These are phyloP conservation scores for Bombus terrestris DNA, from an alignment of 1,140 invertebrate species.

Conservation along the genomic window DNA sequence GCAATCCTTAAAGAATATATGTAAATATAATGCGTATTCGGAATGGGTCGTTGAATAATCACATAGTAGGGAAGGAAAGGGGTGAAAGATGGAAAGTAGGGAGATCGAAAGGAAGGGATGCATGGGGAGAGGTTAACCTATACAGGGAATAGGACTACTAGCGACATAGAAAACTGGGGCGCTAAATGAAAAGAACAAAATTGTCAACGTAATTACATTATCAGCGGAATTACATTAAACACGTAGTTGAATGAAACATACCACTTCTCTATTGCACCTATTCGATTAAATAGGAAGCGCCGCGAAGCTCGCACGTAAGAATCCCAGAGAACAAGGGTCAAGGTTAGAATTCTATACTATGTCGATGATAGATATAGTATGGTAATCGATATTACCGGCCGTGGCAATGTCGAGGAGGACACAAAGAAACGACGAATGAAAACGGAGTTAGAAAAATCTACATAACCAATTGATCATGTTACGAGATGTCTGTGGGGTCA, in stretches of 20 bases:
- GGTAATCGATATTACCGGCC: constrained; percentile 59
- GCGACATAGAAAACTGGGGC: background rate
- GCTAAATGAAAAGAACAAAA: background rate
- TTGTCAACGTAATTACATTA: background rate
- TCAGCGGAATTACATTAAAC: background rate
- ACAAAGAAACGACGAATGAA: constrained; percentile 12
- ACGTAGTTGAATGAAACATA: background rate
- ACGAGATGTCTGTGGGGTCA: constrained; percentile 30
- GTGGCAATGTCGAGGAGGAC: constrained; percentile 30
- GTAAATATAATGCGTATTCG: background rate
- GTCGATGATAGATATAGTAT: constrained; percentile 34
- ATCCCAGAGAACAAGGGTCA: constrained; percentile 57
- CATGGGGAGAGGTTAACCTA: background rate
- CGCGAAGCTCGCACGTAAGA: constrained; percentile 15
- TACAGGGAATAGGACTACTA: background rate
- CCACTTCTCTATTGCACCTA: background rate
- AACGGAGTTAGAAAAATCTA: constrained; percentile 36
- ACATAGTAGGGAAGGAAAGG: background rate
- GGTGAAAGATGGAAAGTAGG: background rate
- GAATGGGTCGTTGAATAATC: background rate
- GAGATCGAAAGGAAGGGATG: constrained; percentile 11
- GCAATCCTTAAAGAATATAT: too few species aligned
- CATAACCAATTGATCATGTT: constrained; percentile 54
- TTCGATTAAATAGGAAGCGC: background rate
- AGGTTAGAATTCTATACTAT: constrained; percentile 55